phyloP scores from a whole-genome alignment of 2,797 vertebrate genomes.

The Huso huso region DNA sequence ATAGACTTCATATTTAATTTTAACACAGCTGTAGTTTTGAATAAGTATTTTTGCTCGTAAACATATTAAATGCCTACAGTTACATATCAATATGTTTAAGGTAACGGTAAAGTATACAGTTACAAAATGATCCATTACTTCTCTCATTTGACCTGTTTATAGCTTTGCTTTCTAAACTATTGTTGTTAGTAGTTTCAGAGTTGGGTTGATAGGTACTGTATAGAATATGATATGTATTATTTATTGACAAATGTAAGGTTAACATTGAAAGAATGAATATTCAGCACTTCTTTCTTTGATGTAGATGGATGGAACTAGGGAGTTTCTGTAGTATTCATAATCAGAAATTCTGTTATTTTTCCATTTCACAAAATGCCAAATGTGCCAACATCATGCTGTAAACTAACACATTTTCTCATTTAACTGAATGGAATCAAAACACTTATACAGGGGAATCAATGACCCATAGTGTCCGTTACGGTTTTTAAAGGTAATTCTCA shows the following conservation, averaged over 20 bases:
- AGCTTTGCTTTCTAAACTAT: not conserved
- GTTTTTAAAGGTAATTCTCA: conserved; percentile 11
- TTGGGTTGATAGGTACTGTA: too few relatives aligned
- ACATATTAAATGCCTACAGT: conserved; percentile 48
- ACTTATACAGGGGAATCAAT: conserved; percentile 21
- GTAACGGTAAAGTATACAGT: too few relatives aligned
- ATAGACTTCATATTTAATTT: conserved; percentile 52
- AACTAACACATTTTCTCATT: conserved; percentile 45
- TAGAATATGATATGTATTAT: too few relatives aligned
- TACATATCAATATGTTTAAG: conserved; percentile 36
- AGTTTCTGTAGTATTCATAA: conserved; percentile 42
- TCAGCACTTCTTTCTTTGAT: not conserved
- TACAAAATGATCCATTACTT: not conserved
- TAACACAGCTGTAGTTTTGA: conserved; percentile 50
- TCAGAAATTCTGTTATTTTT: conserved; percentile 59
- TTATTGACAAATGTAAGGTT: too few relatives aligned
- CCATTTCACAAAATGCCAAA: conserved; percentile 65
- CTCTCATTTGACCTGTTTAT: not conserved
- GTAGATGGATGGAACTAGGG: conserved; percentile 1
- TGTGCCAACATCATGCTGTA: conserved; percentile 50
- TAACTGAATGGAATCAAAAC: conserved; percentile 51
- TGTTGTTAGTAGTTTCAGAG: too few relatives aligned
- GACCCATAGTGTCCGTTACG: conserved; percentile 22
- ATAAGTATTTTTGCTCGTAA: conserved; percentile 45
- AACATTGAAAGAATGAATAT: too few relatives aligned